Conservation (phyloP, 2,113 vertebrate genomes). For the Romanogobio albipinnatus region DNA sequence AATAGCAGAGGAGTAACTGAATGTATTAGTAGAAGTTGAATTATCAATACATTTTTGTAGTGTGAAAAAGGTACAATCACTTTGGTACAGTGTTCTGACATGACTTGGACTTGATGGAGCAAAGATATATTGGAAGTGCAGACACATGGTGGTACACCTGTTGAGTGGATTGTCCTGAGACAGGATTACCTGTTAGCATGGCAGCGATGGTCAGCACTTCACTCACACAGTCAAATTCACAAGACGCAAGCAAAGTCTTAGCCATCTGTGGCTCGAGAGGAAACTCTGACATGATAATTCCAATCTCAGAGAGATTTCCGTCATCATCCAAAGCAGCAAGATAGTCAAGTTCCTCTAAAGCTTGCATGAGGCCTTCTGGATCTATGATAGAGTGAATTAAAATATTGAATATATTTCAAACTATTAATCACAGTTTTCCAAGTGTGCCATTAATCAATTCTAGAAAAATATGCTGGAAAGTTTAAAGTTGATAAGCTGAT, state of each 20-base stretch:
- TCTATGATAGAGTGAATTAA: conserved; percentile 64
- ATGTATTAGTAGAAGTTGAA: no score
- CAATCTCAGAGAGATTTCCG: conserved; percentile 91
- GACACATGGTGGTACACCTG: conserved; percentile 18
- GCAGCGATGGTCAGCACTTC: conserved; percentile 89
- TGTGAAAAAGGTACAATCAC: no score
- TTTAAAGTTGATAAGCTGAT: background rate
- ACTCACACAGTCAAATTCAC: conserved; percentile 89
- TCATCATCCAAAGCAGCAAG: conserved; percentile 87
- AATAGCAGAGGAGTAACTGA: no score
- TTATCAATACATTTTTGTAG: no score
- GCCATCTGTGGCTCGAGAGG: conserved; percentile 88
- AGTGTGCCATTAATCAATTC: background rate
- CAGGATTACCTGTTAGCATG: conserved; percentile 85
- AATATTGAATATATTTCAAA: background rate
- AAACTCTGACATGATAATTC: conserved; percentile 94
- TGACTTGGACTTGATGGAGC: background rate
- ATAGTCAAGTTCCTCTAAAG: conserved; percentile 90
- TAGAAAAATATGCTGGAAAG: background rate
- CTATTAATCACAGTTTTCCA: background rate
- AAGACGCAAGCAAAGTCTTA: conserved; percentile 86
- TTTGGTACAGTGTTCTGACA: background rate
- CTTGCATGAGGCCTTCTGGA: conserved; percentile 90
- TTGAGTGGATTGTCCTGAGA: background rate
- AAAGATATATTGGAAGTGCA: background rate